A percentile compares a stretch with the other conserved stretches of the same genome.
Evolutionary conservation across 1,140 invertebrate genomes (phyloP).

Genomic region (Ceratosolen solmsi): DNA sequence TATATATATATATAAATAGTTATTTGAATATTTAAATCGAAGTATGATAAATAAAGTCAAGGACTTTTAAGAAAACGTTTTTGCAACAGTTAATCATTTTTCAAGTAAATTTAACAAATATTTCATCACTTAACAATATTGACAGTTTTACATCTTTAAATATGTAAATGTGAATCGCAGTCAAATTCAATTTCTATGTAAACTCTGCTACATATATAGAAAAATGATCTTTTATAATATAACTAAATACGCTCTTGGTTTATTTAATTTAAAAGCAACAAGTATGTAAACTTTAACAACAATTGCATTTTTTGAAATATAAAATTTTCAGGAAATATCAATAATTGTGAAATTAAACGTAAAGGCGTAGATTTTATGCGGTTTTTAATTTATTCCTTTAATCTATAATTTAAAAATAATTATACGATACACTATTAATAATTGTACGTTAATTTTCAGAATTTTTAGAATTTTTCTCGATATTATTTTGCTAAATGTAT

Average conservation of each 20-base stretch:
- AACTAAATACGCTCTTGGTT: neutral
- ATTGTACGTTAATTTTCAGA: no score
- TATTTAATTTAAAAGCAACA: neutral
- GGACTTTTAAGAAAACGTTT: no score
- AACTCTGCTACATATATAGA: neutral
- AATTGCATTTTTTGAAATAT: slow-evolving; percentile 13
- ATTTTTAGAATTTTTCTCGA: no score
- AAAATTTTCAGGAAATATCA: neutral
- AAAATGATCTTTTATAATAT: neutral
- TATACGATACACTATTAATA: no score
- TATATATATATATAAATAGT: no score
- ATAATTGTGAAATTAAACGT: slow-evolving; percentile 24
- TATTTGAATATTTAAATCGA: no score
- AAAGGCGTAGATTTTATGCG: neutral
- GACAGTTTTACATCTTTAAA: no score
- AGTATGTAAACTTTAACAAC: neutral
- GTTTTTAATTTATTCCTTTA: neutral
- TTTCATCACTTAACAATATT: no score
- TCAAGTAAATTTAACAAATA: no score
- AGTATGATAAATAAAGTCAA: no score
- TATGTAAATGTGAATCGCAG: neutral
- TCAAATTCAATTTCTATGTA: slow-evolving; percentile 33
- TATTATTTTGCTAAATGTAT: no score
- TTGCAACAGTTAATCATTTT: no score
- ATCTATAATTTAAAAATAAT: neutral